These are phyloP conservation scores for Tenthredo distinguenda DNA, from an alignment of 2,888 invertebrate genomes.

Conservation along the genomic window DNA sequence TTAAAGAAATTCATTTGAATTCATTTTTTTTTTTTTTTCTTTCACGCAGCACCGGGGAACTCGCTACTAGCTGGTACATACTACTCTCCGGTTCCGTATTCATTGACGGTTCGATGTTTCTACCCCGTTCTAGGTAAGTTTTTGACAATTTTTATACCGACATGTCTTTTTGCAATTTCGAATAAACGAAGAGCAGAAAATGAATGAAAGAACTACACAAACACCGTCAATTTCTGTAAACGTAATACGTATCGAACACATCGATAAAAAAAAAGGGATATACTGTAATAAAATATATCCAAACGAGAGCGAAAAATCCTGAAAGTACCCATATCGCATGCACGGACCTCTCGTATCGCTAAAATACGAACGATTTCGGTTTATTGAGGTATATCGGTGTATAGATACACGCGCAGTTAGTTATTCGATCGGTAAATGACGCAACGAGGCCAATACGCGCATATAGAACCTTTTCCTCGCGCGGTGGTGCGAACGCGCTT, in stretches of 20 bases:
- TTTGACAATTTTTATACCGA: not conserved
- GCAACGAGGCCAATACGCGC: not conserved
- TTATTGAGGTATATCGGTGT: not conserved
- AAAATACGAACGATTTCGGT: not conserved
- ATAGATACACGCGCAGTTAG: not conserved
- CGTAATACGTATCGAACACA: not conserved
- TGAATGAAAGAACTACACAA: not conserved
- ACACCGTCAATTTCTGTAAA: not conserved
- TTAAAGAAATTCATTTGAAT: not conserved
- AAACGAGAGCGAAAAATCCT: not conserved
- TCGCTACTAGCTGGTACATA: slow-evolving; percentile 91
- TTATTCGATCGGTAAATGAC: slow-evolving; percentile 6
- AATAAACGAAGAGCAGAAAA: not conserved
- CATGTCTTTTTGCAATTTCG: not conserved
- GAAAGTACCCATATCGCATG: not conserved
- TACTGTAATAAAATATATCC: not conserved
- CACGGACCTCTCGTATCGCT: not conserved
- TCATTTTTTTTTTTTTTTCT: not conserved
- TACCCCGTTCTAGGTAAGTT: slow-evolving; percentile 88
- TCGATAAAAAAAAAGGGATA: not conserved
- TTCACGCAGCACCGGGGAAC: slow-evolving; percentile 86
- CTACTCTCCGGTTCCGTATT: slow-evolving; percentile 90
- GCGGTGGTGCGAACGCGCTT: not conserved
- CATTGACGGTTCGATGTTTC: slow-evolving; percentile 92
- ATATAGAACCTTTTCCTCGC: not conserved